Conservation (phyloP, 2,797 vertebrate genomes). For the Phataginus tetradactyla region DNA sequence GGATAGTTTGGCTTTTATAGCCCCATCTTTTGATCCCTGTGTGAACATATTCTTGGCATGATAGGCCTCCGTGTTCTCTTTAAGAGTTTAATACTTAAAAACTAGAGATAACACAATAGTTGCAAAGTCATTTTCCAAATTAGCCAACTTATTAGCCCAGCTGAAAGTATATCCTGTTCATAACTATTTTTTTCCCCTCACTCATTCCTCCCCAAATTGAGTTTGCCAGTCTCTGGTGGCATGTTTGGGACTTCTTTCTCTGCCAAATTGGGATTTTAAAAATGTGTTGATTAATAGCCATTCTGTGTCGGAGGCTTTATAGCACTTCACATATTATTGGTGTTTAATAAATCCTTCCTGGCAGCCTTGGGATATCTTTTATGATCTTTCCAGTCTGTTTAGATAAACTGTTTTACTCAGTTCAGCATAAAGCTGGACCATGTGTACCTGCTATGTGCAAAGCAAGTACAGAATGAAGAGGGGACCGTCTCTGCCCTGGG, state of each 20-base stretch:
- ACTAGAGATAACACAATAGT: neutral
- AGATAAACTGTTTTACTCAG: neutral
- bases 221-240: neutral
- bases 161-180: neutral
- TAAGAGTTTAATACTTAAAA: neutral
- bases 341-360: neutral
- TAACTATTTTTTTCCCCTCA: slow-evolving; percentile 31
- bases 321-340: neutral
- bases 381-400: neutral
- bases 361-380: neutral
- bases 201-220: neutral
- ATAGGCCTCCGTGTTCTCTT: neutral
- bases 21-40: neutral
- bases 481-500: no score
- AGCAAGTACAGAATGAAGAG: neutral
- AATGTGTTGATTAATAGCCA: slow-evolving; percentile 58
- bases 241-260: neutral
- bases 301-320: neutral
- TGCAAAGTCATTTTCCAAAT: neutral
- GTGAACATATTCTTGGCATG: neutral
- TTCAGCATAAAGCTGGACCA: neutral
- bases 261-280: slow-evolving; percentile 6
- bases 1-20: neutral
- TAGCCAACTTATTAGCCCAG: neutral
- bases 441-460: neutral